Conservation (phyloP, 2,113 vertebrate species). For the Canis aureus region DNA sequence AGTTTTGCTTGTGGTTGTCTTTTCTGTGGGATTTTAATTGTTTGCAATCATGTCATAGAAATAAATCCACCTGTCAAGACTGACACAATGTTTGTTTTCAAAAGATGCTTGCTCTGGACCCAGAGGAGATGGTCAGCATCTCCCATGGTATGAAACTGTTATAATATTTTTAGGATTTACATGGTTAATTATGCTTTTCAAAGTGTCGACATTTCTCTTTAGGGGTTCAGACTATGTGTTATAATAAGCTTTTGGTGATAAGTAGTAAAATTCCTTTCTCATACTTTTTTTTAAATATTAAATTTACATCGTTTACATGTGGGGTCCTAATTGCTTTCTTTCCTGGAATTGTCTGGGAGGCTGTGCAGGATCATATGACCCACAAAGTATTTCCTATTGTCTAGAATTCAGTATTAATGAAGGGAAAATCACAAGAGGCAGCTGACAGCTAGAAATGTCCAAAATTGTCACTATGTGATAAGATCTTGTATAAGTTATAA, state of each 20-base stretch:
- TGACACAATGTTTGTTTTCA: neutral
- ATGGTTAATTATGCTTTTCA: neutral
- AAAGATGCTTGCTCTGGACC: neutral
- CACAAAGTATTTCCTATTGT: neutral
- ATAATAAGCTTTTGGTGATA: neutral
- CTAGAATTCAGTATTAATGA: neutral
- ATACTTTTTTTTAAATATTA: neutral
- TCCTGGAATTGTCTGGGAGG: neutral
- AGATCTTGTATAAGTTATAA: neutral
- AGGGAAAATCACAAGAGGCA: neutral
- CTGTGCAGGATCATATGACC: neutral
- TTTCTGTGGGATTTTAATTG: neutral
- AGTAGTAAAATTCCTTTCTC: neutral
- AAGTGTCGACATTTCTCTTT: neutral
- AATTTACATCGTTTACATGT: neutral
- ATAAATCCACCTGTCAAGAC: neutral
- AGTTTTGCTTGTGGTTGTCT: neutral
- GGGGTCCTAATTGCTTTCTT: neutral
- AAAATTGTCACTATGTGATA: neutral
- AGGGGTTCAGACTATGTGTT: neutral
- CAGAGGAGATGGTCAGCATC: neutral
- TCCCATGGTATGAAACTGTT: neutral
- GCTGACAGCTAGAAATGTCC: neutral
- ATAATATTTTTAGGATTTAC: neutral
- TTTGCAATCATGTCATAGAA: neutral